These are phyloP conservation scores for Myiagra hebetior DNA, from an alignment of 2,113 vertebrate species.

Conservation along the genomic window DNA sequence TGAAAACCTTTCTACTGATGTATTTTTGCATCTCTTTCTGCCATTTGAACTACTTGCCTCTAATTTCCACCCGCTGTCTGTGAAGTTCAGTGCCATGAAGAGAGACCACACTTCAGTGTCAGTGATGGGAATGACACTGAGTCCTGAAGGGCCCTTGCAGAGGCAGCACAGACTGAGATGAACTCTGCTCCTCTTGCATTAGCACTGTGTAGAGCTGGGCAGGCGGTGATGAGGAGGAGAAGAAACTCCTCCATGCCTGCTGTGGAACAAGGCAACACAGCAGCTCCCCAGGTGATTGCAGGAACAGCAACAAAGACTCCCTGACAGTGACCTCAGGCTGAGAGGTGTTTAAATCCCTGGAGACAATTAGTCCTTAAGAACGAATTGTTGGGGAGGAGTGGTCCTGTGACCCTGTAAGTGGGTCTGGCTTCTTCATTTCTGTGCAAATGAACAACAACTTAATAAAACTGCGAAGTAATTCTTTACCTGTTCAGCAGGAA, in stretches of 20 bases:
- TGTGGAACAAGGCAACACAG: not conserved
- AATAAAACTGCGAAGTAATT: not conserved
- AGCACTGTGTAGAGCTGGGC: fast-evolving
- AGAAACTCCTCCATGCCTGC: not conserved
- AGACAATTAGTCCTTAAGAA: not conserved
- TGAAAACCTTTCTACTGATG: not conserved
- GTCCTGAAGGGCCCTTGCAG: not conserved
- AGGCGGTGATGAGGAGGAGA: not conserved
- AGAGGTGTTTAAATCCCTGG: not conserved
- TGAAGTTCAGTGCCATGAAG: not conserved
- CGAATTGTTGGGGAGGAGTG: not conserved
- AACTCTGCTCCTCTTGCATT: not conserved
- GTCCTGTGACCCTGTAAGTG: not conserved
- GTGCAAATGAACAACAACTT: not conserved
- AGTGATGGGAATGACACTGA: not conserved
- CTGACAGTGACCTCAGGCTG: not conserved
- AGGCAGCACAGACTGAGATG: not conserved
- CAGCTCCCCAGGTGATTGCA: not conserved
- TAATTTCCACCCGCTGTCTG: not conserved
- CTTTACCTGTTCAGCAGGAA: not conserved
- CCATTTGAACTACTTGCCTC: not conserved
- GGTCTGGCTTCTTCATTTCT: not conserved
- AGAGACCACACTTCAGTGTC: not conserved
- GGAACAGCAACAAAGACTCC: not conserved
- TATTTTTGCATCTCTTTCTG: not conserved